A percentile compares a stretch with the other conserved stretches of the same genome.
Conservation (phyloP, 2,113 vertebrate genomes). For the Rostratula benghalensis region DNA sequence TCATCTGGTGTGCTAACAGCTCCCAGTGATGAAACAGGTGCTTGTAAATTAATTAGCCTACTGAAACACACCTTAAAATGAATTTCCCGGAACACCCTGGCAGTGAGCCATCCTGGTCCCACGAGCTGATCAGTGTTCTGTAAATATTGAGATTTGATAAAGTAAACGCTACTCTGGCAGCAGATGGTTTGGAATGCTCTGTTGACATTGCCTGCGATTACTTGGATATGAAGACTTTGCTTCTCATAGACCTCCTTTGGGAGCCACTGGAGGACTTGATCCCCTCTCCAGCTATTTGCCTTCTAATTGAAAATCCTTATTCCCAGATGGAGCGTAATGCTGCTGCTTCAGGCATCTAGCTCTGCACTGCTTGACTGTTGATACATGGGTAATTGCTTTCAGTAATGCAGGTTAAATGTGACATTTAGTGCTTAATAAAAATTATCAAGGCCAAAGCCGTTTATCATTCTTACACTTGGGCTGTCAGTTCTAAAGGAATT, state of each 20-base stretch:
- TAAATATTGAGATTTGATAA: slow-evolving; percentile 96
- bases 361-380: slow-evolving; percentile 82
- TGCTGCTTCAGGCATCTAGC: slow-evolving; percentile 73
- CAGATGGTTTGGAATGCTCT: slow-evolving; percentile 89
- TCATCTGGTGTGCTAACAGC: slow-evolving; percentile 79
- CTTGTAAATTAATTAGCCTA: slow-evolving; percentile 92
- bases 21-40: slow-evolving; percentile 87
- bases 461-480: slow-evolving; percentile 86
- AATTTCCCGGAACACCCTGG: slow-evolving; percentile 82
- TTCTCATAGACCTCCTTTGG: slow-evolving; percentile 77
- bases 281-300: slow-evolving; percentile 85
- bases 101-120: slow-evolving; percentile 85
- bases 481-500: slow-evolving; percentile 81
- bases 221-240: slow-evolving; percentile 81
- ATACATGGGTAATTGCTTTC: slow-evolving; percentile 92
- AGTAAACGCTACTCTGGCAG: slow-evolving; percentile 85
- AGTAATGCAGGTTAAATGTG: slow-evolving; percentile 94
- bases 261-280: slow-evolving; percentile 75
- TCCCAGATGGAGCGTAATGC: slow-evolving; percentile 84
- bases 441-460: slow-evolving; percentile 89
- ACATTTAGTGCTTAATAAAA: slow-evolving; percentile 92
- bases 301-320: slow-evolving; percentile 93
- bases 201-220: slow-evolving; percentile 81
- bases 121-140: slow-evolving; percentile 87
- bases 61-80: slow-evolving; percentile 88